Percentiles rank a stretch among this genome's conserved stretches.
Evolutionary conservation across 2,113 vertebrate genomes (phyloP).

Genomic region (Uropsilus gracilis): DNA sequence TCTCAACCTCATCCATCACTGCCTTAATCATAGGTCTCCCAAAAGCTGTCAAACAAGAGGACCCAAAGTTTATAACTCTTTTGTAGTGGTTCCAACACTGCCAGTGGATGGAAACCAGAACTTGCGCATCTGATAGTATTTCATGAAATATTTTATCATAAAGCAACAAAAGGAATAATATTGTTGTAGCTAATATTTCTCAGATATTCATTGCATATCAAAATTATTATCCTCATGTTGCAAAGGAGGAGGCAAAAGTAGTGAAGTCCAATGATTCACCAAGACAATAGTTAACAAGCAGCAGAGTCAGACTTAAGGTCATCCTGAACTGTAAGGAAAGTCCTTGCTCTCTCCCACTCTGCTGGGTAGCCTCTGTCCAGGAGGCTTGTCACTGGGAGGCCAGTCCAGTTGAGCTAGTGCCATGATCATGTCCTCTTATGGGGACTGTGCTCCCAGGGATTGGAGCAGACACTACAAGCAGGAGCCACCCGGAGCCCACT

Average conservation of each 20-base stretch:
- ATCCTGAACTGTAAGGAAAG: background rate
- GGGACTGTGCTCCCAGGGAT: background rate
- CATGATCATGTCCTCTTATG: rapidly evolving
- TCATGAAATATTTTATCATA: background rate
- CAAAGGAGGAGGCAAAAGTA: background rate
- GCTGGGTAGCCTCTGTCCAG: background rate
- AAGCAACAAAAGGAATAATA: background rate
- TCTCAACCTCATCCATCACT: too few species aligned
- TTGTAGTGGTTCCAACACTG: background rate
- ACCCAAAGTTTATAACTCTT: background rate
- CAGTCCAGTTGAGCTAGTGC: background rate
- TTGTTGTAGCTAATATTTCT: background rate
- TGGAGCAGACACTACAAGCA: background rate
- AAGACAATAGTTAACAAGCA: background rate
- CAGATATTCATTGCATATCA: background rate
- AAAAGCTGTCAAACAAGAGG: background rate
- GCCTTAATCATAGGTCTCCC: rapidly evolving
- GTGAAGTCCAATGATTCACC: background rate
- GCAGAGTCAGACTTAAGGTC: background rate
- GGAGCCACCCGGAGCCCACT: background rate
- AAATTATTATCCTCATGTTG: background rate
- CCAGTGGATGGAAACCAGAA: background rate
- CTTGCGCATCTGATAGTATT: background rate
- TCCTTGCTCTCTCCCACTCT: background rate
- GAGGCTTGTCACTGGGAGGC: background rate